A percentile compares a stretch with the other conserved stretches of the same genome.
Evolutionary conservation across 2,113 vertebrate genomes (phyloP).

Genomic region (Equus przewalskii): DNA sequence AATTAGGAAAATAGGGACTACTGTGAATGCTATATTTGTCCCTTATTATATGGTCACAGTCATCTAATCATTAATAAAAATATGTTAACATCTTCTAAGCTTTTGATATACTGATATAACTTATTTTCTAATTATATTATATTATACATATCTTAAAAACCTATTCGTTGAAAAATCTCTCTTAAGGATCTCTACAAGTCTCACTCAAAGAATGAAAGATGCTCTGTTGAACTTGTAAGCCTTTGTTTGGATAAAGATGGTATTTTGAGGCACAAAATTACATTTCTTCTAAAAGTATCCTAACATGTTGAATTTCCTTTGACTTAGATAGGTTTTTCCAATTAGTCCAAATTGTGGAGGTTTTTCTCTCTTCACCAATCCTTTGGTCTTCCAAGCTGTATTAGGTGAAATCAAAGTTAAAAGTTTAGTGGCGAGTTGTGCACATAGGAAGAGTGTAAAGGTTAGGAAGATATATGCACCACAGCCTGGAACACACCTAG

Average conservation of each 20-base stretch:
- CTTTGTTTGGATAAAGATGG: not conserved
- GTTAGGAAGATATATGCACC: not conserved
- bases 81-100: not conserved
- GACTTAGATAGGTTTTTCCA: slow-evolving; percentile 52
- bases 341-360: slow-evolving; percentile 25
- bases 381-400: slow-evolving; percentile 23
- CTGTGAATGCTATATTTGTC: not conserved
- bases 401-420: slow-evolving; percentile 30
- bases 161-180: not conserved
- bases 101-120: not conserved
- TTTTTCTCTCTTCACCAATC: slow-evolving; percentile 51
- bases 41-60: not conserved
- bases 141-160: not conserved
- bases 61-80: slow-evolving; percentile 23
- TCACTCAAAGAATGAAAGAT: not conserved
- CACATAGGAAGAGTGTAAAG: not conserved
- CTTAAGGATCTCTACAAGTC: not conserved
- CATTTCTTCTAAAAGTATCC: slow-evolving; percentile 28
- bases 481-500: not conserved
- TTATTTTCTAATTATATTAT: not conserved
- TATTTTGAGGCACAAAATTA: not conserved
- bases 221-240: not conserved
- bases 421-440: slow-evolving; percentile 33
- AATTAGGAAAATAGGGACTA: not conserved
- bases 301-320: slow-evolving; percentile 20